Evolutionary conservation across 2,113 vertebrate species (phyloP).

Genomic region (Eolophus roseicapilla): DNA sequence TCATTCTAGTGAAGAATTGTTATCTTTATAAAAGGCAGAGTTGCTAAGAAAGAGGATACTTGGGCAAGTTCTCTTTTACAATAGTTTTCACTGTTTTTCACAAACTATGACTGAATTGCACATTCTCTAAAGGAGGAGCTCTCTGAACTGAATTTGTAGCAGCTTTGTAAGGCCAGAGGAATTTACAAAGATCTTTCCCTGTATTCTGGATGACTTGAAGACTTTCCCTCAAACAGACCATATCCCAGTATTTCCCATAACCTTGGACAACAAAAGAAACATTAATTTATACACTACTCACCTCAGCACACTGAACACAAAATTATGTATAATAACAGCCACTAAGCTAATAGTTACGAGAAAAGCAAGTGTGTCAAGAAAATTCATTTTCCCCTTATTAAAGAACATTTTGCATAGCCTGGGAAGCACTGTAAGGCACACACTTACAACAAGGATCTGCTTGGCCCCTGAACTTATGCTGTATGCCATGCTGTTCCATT

Average conservation of each 20-base stretch:
- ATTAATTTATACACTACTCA: not conserved
- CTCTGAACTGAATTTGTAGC: not conserved
- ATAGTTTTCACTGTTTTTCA: not conserved
- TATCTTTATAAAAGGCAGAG: not conserved
- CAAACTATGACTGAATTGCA: not conserved
- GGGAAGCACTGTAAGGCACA: constrained; percentile 1
- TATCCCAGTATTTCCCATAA: constrained; percentile 8
- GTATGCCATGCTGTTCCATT: not conserved
- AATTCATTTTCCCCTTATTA: not conserved
- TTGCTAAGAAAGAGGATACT: not conserved
- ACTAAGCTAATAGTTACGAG: not conserved
- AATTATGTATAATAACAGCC: not conserved
- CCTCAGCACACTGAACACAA: not conserved
- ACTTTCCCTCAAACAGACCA: not conserved
- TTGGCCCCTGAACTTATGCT: constrained; percentile 11
- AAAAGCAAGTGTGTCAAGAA: not conserved
- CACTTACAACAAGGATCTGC: not conserved
- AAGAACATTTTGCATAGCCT: not conserved
- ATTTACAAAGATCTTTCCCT: not conserved
- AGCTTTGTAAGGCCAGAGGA: not conserved
- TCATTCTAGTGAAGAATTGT: not conserved
- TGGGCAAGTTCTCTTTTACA: not conserved
- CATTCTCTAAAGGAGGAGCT: not conserved
- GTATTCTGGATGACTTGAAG: not conserved
- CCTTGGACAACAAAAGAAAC: not conserved